Percentiles rank a stretch among this genome's conserved stretches.
Conservation (phyloP, 2,113 vertebrate genomes). For the Myotis brandtii region DNA sequence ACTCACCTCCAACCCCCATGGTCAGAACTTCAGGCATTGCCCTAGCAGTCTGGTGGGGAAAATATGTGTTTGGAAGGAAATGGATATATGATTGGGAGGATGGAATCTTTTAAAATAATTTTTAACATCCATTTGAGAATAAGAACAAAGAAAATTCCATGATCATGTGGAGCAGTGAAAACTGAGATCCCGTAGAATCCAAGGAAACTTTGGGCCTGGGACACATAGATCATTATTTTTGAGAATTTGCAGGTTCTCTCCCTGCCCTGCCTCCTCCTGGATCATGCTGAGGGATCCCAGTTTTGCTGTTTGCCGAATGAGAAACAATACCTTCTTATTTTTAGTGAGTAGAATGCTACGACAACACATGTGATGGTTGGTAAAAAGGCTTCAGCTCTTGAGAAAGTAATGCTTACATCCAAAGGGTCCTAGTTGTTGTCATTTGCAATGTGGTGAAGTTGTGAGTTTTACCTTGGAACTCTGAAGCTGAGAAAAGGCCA, state of each 20-base stretch:
- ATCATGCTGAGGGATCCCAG: too few relatives aligned
- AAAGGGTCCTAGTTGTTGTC: neutral
- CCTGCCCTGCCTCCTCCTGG: neutral
- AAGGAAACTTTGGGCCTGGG: neutral
- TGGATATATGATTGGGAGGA: neutral
- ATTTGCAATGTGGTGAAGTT: neutral
- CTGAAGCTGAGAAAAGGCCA: neutral
- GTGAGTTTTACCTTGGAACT: neutral
- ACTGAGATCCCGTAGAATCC: neutral
- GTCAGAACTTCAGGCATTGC: neutral
- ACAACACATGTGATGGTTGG: neutral
- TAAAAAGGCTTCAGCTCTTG: neutral
- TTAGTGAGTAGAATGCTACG: neutral
- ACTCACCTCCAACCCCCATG: neutral
- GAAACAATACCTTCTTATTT: neutral
- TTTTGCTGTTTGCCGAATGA: neutral
- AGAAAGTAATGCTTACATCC: neutral
- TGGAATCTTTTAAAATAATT: neutral
- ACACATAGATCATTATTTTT: neutral
- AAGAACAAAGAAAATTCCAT: neutral
- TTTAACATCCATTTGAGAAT: slow-evolving; percentile 33
- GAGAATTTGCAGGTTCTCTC: neutral
- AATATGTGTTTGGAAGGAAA: neutral
- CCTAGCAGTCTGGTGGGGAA: neutral
- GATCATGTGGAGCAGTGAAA: neutral